These are phyloP conservation scores for Galendromus occidentalis DNA, from an alignment of 1,140 invertebrate species.

Conservation along the genomic window DNA sequence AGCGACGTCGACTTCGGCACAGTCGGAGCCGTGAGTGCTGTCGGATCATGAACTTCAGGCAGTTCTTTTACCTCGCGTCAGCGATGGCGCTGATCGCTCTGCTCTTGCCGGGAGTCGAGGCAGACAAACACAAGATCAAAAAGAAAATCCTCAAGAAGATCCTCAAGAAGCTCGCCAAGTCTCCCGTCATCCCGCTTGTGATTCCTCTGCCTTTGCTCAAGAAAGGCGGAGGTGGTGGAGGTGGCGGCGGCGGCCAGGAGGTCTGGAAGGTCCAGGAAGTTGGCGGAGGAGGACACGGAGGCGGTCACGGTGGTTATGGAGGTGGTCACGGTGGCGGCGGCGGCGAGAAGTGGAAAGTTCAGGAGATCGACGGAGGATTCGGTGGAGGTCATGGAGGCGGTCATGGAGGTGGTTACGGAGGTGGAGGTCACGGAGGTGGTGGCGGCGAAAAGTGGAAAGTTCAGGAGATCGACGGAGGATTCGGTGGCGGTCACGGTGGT, in stretches of 20 bases:
- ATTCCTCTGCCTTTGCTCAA: not conserved
- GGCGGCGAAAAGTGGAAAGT: conserved; percentile 5
- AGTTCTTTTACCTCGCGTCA: not conserved
- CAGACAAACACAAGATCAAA: conserved; percentile 8
- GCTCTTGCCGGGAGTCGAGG: not conserved
- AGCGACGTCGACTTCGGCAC: too few species aligned
- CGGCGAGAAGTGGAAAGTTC: conserved; percentile 5
- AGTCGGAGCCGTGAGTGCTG: not conserved
- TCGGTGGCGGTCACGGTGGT: not conserved
- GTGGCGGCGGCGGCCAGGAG: not conserved
- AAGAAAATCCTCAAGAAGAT: conserved; percentile 8
- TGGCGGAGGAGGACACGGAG: not conserved
- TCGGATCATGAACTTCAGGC: not conserved
- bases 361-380: not conserved
- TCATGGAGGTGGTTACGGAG: not conserved
- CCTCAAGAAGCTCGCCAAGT: conserved; percentile 2
- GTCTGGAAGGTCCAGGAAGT: conserved; percentile 2
- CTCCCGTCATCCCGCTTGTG: conserved; percentile 3
- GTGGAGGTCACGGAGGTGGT: not conserved
- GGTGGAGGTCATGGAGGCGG: not conserved
- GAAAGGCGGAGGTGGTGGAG: not conserved
- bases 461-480: not conserved
- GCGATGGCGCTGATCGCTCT: not conserved
- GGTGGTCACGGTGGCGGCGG: not conserved
- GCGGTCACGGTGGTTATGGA: not conserved